A percentile compares a stretch with the other conserved stretches of the same genome.
Evolutionary conservation across 1,140 invertebrate genomes (phyloP).

Genomic region (Drosophila bifasciata): DNA sequence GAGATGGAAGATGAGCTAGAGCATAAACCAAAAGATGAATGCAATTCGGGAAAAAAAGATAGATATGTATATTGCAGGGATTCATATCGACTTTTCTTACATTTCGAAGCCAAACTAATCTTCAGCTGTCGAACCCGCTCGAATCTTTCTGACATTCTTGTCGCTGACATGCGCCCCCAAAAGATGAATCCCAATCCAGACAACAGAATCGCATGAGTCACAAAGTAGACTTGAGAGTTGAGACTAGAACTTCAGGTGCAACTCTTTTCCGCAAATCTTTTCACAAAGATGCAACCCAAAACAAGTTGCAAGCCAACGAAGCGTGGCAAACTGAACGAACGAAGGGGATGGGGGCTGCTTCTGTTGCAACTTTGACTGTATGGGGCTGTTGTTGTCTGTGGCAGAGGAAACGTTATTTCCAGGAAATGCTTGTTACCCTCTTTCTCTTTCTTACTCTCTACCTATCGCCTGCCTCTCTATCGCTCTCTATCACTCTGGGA

Average conservation of each 20-base stretch:
- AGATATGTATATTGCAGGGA: not conserved
- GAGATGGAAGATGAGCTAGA: slow-evolving; percentile 11
- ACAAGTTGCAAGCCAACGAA: slow-evolving; percentile 44
- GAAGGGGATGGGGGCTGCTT: not conserved
- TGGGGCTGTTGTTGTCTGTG: not conserved
- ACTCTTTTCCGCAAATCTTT: not conserved
- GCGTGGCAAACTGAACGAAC: slow-evolving; percentile 47
- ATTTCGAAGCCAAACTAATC: too few relatives aligned
- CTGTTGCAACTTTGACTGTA: not conserved
- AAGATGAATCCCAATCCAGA: too few relatives aligned
- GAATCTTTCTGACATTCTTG: too few relatives aligned
- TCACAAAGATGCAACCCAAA: slow-evolving; percentile 6
- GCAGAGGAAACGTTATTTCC: slow-evolving; percentile 71
- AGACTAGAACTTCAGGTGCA: slow-evolving; percentile 8
- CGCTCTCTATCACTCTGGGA: slow-evolving; percentile 13
- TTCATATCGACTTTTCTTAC: too few relatives aligned
- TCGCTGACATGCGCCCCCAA: too few relatives aligned
- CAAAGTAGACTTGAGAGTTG: not conserved
- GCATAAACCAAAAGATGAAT: slow-evolving; percentile 26
- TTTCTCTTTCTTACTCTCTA: not conserved
- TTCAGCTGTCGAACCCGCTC: too few relatives aligned
- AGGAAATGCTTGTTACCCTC: slow-evolving; percentile 69
- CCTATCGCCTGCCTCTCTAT: not conserved
- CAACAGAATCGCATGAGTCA: too few relatives aligned
- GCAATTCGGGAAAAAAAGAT: too few relatives aligned